Conservation (phyloP, 2,888 invertebrate genomes). For the Chydorus sphaericus region DNA sequence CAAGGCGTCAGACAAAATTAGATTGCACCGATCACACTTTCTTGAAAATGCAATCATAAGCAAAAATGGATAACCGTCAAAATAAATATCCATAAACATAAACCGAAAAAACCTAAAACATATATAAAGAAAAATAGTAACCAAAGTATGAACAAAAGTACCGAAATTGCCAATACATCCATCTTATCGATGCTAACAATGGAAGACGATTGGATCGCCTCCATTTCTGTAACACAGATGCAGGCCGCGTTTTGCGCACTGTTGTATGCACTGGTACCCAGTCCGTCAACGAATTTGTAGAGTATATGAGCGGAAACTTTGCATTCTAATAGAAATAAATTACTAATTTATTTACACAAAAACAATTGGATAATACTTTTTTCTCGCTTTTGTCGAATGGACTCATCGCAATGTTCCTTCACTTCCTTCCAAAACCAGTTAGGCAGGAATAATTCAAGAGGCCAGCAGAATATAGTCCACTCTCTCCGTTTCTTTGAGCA, state of each 20-base stretch:
- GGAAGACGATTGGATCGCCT: too few species aligned
- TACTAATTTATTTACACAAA: not conserved
- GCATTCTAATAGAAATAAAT: not conserved
- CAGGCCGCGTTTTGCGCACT: not conserved
- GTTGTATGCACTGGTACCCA: not conserved
- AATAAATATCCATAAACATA: too few species aligned
- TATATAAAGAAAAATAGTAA: too few species aligned
- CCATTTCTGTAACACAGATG: not conserved
- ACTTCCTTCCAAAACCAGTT: not conserved
- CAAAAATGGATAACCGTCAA: too few species aligned
- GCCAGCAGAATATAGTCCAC: not conserved
- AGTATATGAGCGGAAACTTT: not conserved
- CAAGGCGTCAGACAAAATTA: too few species aligned
- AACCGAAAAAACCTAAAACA: too few species aligned
- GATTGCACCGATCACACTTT: too few species aligned
- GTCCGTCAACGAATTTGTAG: not conserved
- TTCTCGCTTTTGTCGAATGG: not conserved
- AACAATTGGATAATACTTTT: not conserved
- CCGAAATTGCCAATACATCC: too few species aligned
- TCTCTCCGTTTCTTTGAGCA: not conserved
- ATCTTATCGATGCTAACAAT: too few species aligned
- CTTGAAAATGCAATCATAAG: too few species aligned
- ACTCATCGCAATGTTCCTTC: not conserved
- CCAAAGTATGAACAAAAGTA: too few species aligned
- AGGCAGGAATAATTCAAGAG: not conserved